These are phyloP conservation scores for Meloidogyne floridensis DNA, from an alignment of 1,140 invertebrate species.

Conservation along the genomic window DNA sequence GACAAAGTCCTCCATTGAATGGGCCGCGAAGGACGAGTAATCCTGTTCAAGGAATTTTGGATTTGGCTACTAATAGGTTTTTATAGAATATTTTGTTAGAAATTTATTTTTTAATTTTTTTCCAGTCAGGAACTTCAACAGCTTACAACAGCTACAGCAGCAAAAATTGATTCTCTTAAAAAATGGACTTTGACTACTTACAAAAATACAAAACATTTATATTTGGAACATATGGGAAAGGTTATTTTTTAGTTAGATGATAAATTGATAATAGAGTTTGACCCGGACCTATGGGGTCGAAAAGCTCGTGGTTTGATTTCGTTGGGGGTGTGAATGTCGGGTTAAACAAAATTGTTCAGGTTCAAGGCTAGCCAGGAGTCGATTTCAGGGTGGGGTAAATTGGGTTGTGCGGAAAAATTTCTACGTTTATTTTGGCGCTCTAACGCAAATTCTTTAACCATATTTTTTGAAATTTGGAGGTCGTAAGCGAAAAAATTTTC, in stretches of 20 bases:
- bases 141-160: neutral
- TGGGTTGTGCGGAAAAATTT: too few species aligned
- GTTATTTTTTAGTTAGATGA: neutral
- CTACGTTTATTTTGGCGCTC: too few species aligned
- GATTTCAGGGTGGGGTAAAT: too few species aligned
- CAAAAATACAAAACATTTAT: neutral
- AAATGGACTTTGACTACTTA: neutral
- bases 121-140: neutral
- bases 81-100: neutral
- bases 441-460: too few species aligned
- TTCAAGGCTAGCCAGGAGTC: too few species aligned
- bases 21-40: neutral
- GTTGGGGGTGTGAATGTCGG: too few species aligned
- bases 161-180: neutral
- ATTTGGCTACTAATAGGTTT: conserved; percentile 1
- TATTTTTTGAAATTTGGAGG: too few species aligned
- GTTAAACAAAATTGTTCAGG: too few species aligned
- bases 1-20: neutral
- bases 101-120: too few species aligned
- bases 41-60: neutral
- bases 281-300: too few species aligned
- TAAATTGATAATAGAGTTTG: neutral
- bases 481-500: too few species aligned
- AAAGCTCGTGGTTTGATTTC: too few species aligned
- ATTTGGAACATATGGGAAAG: conserved; percentile 6